Evolutionary conservation across 2,113 vertebrate genomes (phyloP), one percentile per base, ranked within the genome.

Genomic region (Hyaena hyaena): DNA sequence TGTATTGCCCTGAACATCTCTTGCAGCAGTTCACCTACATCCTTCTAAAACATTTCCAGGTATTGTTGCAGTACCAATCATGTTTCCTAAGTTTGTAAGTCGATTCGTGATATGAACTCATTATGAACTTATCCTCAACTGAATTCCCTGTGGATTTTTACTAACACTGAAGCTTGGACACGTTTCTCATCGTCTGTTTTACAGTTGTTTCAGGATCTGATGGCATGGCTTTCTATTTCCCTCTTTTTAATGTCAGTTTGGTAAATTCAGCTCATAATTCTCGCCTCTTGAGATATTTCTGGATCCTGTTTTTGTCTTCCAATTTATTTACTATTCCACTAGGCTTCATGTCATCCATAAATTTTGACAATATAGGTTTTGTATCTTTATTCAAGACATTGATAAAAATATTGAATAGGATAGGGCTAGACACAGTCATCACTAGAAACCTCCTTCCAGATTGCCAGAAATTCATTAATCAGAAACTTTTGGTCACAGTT

Each of bases 201-300:
- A 84, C 35, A 86, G 79, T 65, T 94, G 61, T 81, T 80, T 93
- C 11, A 7, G 71, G 26, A 33, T 65, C 58, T 16, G 35, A 61
- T 55, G 65, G n/a, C 33, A 7, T 5, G 39, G 10, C 5, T 95
- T 96, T 95, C 74, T 80, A 12, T 71, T 90, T 90, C 35, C 68
- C 35, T 76, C 94, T 74, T 77, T 65, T 73, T 92, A 93, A 85
- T 88, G 94, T 96, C 95, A 95, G 14, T 79, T 93, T 76, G 45
- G 79, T 84, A 96, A 95, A 90, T 19, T 79, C 69, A 83, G 55
- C 48, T 89, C 86, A 65, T 82, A 86, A 91, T 89, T 97, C 73
- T 69, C 94, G 76, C 35, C 85, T 96, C 95, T 58, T 89, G 91
- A 97, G 86, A 83, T 93, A 87, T 80, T 95, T 93, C 96, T 93